phyloP scores from a whole-genome alignment of 2,888 invertebrate species.

The Nebria salina region DNA sequence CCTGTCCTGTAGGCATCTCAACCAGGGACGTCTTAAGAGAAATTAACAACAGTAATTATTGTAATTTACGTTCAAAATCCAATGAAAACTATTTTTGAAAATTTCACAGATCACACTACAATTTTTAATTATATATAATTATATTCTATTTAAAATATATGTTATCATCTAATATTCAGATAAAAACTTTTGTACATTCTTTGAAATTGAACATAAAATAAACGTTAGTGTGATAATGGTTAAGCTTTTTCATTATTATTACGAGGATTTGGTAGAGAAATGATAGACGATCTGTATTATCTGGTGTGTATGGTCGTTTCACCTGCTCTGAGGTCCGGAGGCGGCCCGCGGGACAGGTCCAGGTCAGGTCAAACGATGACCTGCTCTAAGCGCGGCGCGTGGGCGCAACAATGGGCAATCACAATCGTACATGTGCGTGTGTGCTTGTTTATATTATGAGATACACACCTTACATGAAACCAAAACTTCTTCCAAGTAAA shows the following conservation, averaged over 20 bases:
- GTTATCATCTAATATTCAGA: not conserved
- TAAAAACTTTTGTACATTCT: too few relatives aligned
- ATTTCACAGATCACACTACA: not conserved
- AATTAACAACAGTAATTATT: constrained; percentile 9
- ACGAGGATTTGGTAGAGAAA: not conserved
- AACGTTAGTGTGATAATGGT: too few relatives aligned
- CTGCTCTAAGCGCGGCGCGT: constrained; percentile 52
- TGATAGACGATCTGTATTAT: not conserved
- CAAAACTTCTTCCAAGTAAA: not conserved
- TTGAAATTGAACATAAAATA: too few relatives aligned
- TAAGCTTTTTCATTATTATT: too few relatives aligned
- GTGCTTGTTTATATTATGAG: not conserved
- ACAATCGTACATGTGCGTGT: constrained; percentile 51
- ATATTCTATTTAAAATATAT: constrained; percentile 6
- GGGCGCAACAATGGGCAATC: constrained; percentile 60
- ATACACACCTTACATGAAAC: not conserved
- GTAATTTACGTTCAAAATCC: not conserved
- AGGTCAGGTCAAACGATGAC: constrained; percentile 55
- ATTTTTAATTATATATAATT: constrained; percentile 13
- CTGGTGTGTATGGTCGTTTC: not conserved
- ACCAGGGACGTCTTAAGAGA: constrained; percentile 11
- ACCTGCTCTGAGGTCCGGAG: constrained; percentile 29
- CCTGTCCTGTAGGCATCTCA: constrained; percentile 9
- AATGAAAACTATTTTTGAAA: not conserved
- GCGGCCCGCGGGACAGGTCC: constrained; percentile 48